Conservation (phyloP, 2,113 vertebrate genomes). For the Asarcornis scutulata region DNA sequence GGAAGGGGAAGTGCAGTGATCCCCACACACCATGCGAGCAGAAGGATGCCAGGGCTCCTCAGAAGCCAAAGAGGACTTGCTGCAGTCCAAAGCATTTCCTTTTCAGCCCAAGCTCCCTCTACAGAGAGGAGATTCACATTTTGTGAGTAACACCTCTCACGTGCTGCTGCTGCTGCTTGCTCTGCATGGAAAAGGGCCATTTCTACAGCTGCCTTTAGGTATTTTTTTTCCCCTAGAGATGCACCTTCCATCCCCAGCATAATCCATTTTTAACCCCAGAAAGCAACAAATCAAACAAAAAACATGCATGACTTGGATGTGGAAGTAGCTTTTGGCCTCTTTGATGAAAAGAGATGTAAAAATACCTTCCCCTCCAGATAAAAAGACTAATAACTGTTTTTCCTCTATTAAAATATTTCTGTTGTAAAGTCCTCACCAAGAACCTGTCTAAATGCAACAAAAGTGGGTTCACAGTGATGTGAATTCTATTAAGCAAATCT, state of each 20-base stretch:
- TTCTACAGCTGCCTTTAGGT: not conserved
- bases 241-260: not conserved
- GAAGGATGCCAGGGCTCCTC: not conserved
- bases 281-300: not conserved
- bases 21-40: not conserved
- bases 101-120: not conserved
- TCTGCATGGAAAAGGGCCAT: not conserved
- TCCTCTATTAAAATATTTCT: constrained; percentile 38
- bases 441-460: constrained; percentile 21
- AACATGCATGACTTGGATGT: not conserved
- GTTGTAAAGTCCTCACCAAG: constrained; percentile 26
- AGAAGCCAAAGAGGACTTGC: not conserved
- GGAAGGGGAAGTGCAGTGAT: accelerated
- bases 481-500: constrained; percentile 62
- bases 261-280: constrained; percentile 9
- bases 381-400: constrained; percentile 57
- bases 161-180: not conserved
- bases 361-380: not conserved
- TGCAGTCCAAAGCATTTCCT: not conserved
- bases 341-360: constrained; percentile 22
- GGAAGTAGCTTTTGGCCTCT: not conserved
- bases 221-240: not conserved
- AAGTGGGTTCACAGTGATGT: constrained; percentile 38
- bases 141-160: not conserved
- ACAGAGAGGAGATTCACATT: not conserved